A percentile compares a stretch with the other conserved stretches of the same genome.
phyloP scores from a whole-genome alignment of 2,113 vertebrate genomes.

The Beaufortia kweichowensis region DNA sequence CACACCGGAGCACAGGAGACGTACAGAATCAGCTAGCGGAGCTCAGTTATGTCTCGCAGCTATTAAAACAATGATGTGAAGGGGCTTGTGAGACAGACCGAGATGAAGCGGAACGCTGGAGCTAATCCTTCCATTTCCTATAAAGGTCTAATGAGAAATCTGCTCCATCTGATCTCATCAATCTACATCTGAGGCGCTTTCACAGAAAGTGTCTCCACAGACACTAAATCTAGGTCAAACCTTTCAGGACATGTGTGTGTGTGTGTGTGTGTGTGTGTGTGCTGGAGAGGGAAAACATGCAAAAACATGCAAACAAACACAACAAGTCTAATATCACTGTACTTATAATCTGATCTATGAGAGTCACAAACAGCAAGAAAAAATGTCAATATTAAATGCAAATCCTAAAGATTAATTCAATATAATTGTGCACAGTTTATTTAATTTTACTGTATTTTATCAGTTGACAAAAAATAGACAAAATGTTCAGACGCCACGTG shows the following conservation, averaged over 20 bases:
- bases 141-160: slow-evolving; percentile 54
- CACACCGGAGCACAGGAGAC: slow-evolving; percentile 63
- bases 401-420: too few relatives aligned
- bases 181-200: slow-evolving; percentile 60
- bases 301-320: background rate
- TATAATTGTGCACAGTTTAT: too few relatives aligned
- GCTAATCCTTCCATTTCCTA: slow-evolving; percentile 76
- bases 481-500: too few relatives aligned
- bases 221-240: slow-evolving; percentile 52
- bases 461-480: too few relatives aligned
- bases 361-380: too few relatives aligned
- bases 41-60: slow-evolving; percentile 64
- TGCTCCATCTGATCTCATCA: slow-evolving; percentile 58
- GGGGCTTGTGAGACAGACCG: slow-evolving; percentile 60
- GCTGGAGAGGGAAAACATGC: background rate
- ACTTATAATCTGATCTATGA: too few relatives aligned
- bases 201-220: slow-evolving; percentile 31
- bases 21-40: slow-evolving; percentile 60
- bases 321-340: too few relatives aligned
- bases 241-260: slow-evolving; percentile 29
- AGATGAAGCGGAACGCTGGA: slow-evolving; percentile 70
- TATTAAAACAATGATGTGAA: slow-evolving; percentile 71
- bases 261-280: slow-evolving; percentile 24
- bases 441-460: too few relatives aligned
- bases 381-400: too few relatives aligned